A percentile compares a stretch with the other conserved stretches of the same genome.
Evolutionary conservation across 2,797 vertebrate species (phyloP).

Genomic region (Phalanger gymnotis): DNA sequence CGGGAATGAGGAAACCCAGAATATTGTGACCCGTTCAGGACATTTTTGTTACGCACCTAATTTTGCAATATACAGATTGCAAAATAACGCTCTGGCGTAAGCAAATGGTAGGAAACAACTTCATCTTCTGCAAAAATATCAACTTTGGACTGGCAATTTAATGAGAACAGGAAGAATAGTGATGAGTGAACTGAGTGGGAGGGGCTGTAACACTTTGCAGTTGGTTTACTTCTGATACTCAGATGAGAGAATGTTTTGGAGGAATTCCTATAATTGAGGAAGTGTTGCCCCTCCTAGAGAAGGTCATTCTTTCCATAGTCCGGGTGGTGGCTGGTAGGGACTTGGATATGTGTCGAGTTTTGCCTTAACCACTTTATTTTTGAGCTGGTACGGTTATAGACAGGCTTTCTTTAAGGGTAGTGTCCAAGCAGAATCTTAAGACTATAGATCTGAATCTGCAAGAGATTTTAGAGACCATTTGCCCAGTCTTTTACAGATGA

Average conservation of each 20-base stretch:
- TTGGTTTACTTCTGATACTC: slow-evolving; percentile 61
- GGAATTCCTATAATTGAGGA: slow-evolving; percentile 61
- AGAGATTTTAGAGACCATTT: not conserved
- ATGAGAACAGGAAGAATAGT: slow-evolving; percentile 48
- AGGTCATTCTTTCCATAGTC: slow-evolving; percentile 66
- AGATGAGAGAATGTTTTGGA: slow-evolving; percentile 74
- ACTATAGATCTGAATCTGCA: not conserved
- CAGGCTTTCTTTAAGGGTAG: slow-evolving; percentile 35
- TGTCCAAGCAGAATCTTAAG: not conserved
- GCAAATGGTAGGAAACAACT: slow-evolving; percentile 51
- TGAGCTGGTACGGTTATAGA: slow-evolving; percentile 6
- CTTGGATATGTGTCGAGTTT: slow-evolving; percentile 39
- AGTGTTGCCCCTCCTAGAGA: slow-evolving; percentile 51
- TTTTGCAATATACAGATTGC: slow-evolving; percentile 40
- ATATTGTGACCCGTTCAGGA: slow-evolving; percentile 5
- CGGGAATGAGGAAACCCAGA: slow-evolving; percentile 56
- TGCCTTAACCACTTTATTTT: slow-evolving; percentile 47
- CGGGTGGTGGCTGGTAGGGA: slow-evolving; percentile 53
- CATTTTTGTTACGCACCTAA: slow-evolving; percentile 44
- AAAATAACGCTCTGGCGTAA: slow-evolving; percentile 50
- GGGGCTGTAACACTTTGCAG: slow-evolving; percentile 33
- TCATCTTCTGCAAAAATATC: slow-evolving; percentile 38
- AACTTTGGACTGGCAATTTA: slow-evolving; percentile 38
- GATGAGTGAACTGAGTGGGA: slow-evolving; percentile 43
- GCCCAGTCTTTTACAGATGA: not conserved